phyloP scores from a whole-genome alignment of 2,797 vertebrate genomes.

The Morus bassanus region DNA sequence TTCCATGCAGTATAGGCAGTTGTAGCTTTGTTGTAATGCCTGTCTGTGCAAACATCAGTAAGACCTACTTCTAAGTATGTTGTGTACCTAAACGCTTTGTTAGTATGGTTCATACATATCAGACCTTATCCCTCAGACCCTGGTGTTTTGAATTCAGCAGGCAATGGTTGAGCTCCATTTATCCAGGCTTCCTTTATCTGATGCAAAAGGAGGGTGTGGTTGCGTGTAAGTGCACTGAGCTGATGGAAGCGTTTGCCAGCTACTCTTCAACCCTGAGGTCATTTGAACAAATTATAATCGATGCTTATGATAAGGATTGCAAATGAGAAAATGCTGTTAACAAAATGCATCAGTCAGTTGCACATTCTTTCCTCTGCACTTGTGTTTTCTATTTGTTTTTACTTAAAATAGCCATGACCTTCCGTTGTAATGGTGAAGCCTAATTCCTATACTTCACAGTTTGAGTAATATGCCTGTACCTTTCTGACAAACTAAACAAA shows the following conservation, averaged over 20 bases:
- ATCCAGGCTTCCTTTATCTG: not conserved
- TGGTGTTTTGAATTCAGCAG: not conserved
- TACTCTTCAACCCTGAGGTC: not conserved
- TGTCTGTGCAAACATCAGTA: not conserved
- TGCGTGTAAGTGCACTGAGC: not conserved
- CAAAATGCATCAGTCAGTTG: not conserved
- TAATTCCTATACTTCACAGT: not conserved
- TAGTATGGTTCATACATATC: not conserved
- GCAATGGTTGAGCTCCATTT: not conserved
- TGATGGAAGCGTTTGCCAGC: not conserved
- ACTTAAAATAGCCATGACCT: not conserved
- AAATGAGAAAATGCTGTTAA: not conserved
- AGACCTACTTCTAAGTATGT: not conserved
- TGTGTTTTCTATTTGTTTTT: not conserved
- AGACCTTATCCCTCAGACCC: not conserved
- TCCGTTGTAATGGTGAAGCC: not conserved
- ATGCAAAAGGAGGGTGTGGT: not conserved
- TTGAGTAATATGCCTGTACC: not conserved
- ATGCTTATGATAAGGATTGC: not conserved
- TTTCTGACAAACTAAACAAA: constrained; percentile 39
- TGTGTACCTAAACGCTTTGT: not conserved
- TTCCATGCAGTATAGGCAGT: not conserved
- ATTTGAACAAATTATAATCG: not conserved
- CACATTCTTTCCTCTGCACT: not conserved
- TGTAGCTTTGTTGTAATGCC: not conserved